Evolutionary conservation across 2,113 vertebrate species (phyloP).

Genomic region (Paramisgurnus dabryanus): DNA sequence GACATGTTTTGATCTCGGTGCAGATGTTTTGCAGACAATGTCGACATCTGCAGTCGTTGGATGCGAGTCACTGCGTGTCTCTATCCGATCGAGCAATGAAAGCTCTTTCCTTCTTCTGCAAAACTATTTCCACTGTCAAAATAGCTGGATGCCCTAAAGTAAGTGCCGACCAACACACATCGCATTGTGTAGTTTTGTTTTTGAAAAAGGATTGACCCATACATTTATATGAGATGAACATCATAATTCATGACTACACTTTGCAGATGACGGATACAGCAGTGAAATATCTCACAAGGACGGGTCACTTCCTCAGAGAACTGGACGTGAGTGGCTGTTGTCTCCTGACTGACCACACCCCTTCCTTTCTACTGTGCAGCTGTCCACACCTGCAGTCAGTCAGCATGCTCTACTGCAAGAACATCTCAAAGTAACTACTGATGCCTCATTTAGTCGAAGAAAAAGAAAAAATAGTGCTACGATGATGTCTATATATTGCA

Average conservation of each 20-base stretch:
- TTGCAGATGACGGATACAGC: conserved; percentile 78
- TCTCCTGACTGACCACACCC: conserved; percentile 63
- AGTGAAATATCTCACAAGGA: conserved; percentile 74
- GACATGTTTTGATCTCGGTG: conserved; percentile 27
- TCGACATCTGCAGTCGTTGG: conserved; percentile 70
- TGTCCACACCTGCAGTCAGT: conserved; percentile 75
- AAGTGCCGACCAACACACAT: background rate
- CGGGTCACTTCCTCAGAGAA: conserved; percentile 74
- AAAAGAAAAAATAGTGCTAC: background rate
- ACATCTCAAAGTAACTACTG: conserved; percentile 76
- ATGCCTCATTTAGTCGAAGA: background rate
- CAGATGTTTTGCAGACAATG: conserved; percentile 78
- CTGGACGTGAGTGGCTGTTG: conserved; percentile 80
- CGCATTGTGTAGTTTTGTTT: no score
- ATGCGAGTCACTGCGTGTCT: conserved; percentile 74
- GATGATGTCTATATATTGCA: background rate
- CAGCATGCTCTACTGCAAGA: conserved; percentile 75
- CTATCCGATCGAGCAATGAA: conserved; percentile 73
- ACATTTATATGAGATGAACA: no score
- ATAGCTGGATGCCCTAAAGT: conserved; percentile 78
- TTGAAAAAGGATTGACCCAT: no score
- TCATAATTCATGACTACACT: background rate
- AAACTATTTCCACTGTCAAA: conserved; percentile 66
- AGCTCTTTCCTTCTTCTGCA: conserved; percentile 74
- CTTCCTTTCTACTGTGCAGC: conserved; percentile 67